Evolutionary conservation across 2,888 invertebrate species (phyloP), one percentile per base, ranked within the genome.

Genomic region (Hydropsyche betteni): DNA sequence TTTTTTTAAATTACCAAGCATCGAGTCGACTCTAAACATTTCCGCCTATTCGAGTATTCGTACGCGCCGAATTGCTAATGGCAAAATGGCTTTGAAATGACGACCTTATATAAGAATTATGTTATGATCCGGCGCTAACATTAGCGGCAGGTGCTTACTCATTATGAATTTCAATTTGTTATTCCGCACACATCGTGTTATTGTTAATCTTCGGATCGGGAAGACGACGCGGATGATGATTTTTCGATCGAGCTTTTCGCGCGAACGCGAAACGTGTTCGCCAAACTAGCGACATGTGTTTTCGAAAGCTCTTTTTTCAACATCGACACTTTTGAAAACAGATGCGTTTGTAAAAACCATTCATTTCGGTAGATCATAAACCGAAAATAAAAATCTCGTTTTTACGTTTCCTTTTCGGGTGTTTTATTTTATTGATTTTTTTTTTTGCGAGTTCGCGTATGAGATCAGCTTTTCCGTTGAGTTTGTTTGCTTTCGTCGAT

Each of bases 401-500:
- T 24, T 24, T 24, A 24, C 44, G 44, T 44, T 44, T 44, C 6
- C 7, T 44, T 44, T 44, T 44, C 44, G 6, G 10, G 44, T 44
- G 44, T 10, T 10, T 44, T 24, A 24, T 24, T 24, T 24, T 24
- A 2, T 24, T 24, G n/a, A n/a, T 24, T 44, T 44, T 44, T 8
- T 6, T 44, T 44, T 44, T 44, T 10, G 6, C 6, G 44, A 8
- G 44, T 10, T 10, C 10, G 44, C 44, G 14, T 16, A 58, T 58
- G 58, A 58, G 58, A 58, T 58, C 58, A 58, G 58, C 58, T 24
- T 58, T 58, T 58, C 24, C 16, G n/a, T n/a, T n/a, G 58, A 16
- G 58, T 58, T 16, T 58, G 16, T 58, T 58, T 58, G 58, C 58
- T 16, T 5, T 14, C 5, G 4, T 8, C 24, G 24, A 58, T 58